Evolutionary conservation across 2,797 vertebrate species (phyloP).

Genomic region (Aviceda leuphotes): DNA sequence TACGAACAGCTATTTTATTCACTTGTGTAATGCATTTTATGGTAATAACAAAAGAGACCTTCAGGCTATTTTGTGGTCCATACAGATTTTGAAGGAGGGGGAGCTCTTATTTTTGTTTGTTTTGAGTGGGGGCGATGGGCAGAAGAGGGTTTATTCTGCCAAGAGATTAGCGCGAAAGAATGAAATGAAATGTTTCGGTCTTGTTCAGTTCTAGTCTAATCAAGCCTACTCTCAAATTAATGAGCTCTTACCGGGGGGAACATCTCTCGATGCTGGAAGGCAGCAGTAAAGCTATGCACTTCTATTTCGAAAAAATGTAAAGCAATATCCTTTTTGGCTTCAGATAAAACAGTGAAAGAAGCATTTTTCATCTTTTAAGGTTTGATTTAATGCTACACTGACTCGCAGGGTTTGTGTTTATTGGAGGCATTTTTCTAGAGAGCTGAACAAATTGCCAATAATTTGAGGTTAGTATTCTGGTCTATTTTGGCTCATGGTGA

Average conservation of each 20-base stretch:
- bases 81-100: conserved; percentile 34
- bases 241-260: conserved; percentile 58
- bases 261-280: conserved; percentile 61
- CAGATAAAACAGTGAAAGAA: conserved; percentile 70
- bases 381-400: conserved; percentile 73
- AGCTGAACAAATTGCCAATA: conserved; percentile 71
- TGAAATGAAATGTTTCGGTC: conserved; percentile 59
- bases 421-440: conserved; percentile 63
- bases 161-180: conserved; percentile 65
- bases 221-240: conserved; percentile 73
- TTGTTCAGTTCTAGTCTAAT: conserved; percentile 71
- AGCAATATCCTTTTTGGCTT: conserved; percentile 77
- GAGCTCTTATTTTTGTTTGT: conserved; percentile 56
- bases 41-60: conserved; percentile 54
- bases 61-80: conserved; percentile 59
- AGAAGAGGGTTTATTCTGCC: conserved; percentile 5
- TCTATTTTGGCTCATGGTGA: conserved; percentile 44
- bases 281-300: conserved; percentile 66
- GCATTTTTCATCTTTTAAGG: conserved; percentile 70
- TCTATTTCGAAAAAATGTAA: conserved; percentile 73
- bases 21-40: conserved; percentile 30
- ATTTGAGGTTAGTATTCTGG: conserved; percentile 54
- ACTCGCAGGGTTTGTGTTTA: conserved; percentile 52
- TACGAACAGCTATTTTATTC: conserved; percentile 62
- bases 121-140: conserved; percentile 4